phyloP scores from a whole-genome alignment of 2,113 vertebrate species.

The Circaetus cinerascens region DNA sequence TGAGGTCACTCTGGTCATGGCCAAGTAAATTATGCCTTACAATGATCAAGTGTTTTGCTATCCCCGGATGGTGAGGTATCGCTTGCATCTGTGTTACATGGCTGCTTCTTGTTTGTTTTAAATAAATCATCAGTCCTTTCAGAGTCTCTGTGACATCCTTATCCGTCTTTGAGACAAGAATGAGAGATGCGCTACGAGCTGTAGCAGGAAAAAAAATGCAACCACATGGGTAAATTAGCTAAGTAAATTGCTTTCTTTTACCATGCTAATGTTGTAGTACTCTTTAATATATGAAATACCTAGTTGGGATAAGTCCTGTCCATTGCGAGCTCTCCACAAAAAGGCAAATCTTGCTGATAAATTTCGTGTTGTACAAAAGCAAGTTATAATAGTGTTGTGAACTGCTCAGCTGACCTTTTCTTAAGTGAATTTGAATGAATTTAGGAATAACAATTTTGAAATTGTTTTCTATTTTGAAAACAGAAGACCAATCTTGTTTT shows the following conservation, averaged over 20 bases:
- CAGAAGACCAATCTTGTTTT: neutral
- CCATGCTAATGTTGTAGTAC: neutral
- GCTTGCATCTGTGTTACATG: neutral
- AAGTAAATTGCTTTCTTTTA: neutral
- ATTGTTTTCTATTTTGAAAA: neutral
- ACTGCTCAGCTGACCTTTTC: neutral
- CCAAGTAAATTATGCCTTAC: neutral
- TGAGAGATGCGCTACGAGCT: neutral
- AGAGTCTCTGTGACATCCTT: neutral
- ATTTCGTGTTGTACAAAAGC: neutral
- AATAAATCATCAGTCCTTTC: conserved; percentile 4
- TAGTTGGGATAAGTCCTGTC: neutral
- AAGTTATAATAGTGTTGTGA: neutral
- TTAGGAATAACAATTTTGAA: neutral
- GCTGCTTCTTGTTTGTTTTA: neutral
- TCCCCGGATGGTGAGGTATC: neutral
- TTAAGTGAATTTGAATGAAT: neutral
- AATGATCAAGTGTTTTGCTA: neutral
- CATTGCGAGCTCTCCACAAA: neutral
- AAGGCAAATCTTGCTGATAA: neutral
- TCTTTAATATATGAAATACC: neutral
- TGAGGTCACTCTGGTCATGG: neutral
- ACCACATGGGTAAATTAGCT: neutral
- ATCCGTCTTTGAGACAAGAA: neutral
- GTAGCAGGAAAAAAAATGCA: neutral